Percentiles rank a stretch among this genome's conserved stretches.
Conservation (phyloP, 2,113 vertebrate species). For the Myrmecophaga tridactyla region DNA sequence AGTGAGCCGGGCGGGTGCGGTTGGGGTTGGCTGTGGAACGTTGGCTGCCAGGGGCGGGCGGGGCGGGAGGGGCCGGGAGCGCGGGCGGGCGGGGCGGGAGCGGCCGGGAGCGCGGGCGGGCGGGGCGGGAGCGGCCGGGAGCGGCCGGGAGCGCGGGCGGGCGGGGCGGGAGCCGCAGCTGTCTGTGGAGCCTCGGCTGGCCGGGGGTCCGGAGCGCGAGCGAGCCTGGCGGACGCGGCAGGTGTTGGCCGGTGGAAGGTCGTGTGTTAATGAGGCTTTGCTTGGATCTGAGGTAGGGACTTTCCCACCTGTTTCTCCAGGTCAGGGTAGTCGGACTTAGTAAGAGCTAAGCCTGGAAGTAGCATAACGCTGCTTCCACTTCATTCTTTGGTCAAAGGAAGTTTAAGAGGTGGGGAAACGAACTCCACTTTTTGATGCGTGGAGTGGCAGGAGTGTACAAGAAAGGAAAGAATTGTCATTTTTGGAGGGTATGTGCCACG, state of each 20-base stretch:
- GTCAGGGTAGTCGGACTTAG: neutral
- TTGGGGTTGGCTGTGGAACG: too few relatives aligned
- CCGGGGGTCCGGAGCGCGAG: neutral
- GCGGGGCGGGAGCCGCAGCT: too few relatives aligned
- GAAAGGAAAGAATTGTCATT: neutral
- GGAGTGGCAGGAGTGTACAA: neutral
- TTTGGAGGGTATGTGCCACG: neutral
- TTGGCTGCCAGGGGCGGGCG: too few relatives aligned
- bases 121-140: too few relatives aligned
- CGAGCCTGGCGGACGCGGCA: fast-evolving
- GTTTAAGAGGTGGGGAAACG: neutral
- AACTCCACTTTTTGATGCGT: neutral
- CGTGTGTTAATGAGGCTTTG: too few relatives aligned
- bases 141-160: too few relatives aligned
- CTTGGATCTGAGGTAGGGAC: neutral
- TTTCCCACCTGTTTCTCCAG: neutral
- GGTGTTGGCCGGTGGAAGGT: neutral
- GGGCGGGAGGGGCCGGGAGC: too few relatives aligned
- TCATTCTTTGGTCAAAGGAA: neutral
- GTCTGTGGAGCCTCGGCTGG: neutral
- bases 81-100: too few relatives aligned
- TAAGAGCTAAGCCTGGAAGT: neutral
- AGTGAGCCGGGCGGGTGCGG: too few relatives aligned
- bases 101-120: too few relatives aligned
- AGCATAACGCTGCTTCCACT: neutral